phyloP scores from a whole-genome alignment of 1,140 invertebrate species.

The Aphelenchoides besseyi region DNA sequence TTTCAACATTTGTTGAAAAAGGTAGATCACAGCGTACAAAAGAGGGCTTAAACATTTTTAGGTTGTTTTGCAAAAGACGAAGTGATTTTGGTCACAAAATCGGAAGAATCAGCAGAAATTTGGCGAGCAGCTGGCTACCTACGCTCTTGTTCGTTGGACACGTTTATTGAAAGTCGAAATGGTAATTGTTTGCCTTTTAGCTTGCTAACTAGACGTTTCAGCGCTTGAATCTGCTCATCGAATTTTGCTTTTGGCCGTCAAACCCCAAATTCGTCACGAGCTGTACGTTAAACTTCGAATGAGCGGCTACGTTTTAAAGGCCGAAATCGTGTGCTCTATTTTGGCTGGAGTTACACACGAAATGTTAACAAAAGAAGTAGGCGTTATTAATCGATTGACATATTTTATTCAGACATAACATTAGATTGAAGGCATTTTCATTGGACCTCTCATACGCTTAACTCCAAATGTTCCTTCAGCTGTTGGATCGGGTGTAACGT shows the following conservation, averaged over 20 bases:
- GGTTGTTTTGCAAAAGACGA: conserved; percentile 31
- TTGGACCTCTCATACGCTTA: conserved; percentile 23
- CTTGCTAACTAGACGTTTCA: conserved; percentile 18
- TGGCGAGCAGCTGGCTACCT: conserved; percentile 24
- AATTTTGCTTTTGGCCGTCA: conserved; percentile 33
- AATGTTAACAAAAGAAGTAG: conserved; percentile 23
- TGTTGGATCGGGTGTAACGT: conserved; percentile 9
- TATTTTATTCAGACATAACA: neutral
- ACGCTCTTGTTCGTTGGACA: neutral
- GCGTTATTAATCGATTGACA: neutral
- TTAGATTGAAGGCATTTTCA: conserved; percentile 15
- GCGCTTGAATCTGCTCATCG: conserved; percentile 22
- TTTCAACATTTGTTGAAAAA: conserved; percentile 37
- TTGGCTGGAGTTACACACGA: conserved; percentile 38
- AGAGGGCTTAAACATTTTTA: no score
- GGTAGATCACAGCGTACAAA: no score
- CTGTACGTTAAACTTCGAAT: neutral
- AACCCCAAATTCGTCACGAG: conserved; percentile 33
- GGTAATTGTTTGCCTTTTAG: conserved; percentile 10
- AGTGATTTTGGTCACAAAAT: conserved; percentile 29
- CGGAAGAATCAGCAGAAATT: conserved; percentile 28
- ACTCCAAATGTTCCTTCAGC: conserved; percentile 11
- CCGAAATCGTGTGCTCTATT: conserved; percentile 34
- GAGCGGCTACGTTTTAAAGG: conserved; percentile 8
- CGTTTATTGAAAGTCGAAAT: conserved; percentile 17